These are phyloP conservation scores for Eulithis prunata DNA, from an alignment of 2,888 invertebrate genomes.

Conservation along the genomic window DNA sequence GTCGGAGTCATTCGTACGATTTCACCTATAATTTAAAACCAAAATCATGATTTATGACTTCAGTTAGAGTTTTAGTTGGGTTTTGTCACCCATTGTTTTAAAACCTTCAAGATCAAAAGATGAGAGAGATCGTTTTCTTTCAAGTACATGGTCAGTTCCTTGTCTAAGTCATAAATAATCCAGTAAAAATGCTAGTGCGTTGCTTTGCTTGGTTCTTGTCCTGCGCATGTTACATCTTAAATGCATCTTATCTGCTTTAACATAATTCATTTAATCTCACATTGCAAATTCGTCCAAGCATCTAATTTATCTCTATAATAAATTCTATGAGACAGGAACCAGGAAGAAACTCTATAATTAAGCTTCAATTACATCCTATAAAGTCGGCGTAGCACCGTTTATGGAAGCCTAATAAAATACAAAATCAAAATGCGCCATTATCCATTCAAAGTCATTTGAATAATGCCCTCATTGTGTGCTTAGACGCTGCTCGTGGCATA, in stretches of 20 bases:
- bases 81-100: conserved; percentile 21
- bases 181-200: no score
- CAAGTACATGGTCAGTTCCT: no score
- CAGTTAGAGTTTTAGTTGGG: conserved; percentile 3
- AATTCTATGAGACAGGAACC: conserved; percentile 11
- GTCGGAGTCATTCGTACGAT: conserved; percentile 58
- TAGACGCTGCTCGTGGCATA: conserved; percentile 40
- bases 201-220: no score
- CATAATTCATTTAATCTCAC: no score
- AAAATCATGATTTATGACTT: conserved; percentile 61
- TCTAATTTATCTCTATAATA: neutral
- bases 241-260: no score
- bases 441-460: conserved; percentile 39
- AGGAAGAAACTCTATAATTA: conserved; percentile 16
- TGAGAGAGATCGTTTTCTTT: no score
- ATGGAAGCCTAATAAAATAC: conserved; percentile 28
- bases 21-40: conserved; percentile 66
- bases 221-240: no score
- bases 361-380: conserved; percentile 26
- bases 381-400: conserved; percentile 8
- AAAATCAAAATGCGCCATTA: conserved; percentile 33
- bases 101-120: no score
- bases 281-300: no score
- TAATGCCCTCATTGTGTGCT: conserved; percentile 44
- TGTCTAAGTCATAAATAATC: no score